phyloP scores from a whole-genome alignment of 2,888 invertebrate species.

The Drosophila vallismaia region DNA sequence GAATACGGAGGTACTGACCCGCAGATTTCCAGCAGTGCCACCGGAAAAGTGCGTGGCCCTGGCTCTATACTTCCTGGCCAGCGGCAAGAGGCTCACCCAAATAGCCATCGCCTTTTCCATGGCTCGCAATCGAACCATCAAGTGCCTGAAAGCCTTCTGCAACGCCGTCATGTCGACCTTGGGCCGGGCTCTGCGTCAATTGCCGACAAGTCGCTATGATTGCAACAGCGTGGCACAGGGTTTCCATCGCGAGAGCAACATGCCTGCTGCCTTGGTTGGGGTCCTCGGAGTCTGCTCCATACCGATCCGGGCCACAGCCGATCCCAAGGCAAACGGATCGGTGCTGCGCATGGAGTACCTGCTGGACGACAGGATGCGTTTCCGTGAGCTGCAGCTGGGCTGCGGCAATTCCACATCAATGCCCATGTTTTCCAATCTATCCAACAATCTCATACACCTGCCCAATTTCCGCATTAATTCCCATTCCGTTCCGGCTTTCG shows the following conservation, averaged over 20 bases:
- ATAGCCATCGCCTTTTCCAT: slow-evolving; percentile 78
- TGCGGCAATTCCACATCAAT: slow-evolving; percentile 52
- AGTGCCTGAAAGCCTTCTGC: slow-evolving; percentile 79
- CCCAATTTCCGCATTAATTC: slow-evolving; percentile 60
- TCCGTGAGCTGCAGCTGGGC: slow-evolving; percentile 79
- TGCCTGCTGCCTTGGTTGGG: slow-evolving; percentile 79
- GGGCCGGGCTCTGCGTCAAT: slow-evolving; percentile 59
- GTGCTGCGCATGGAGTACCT: slow-evolving; percentile 78
- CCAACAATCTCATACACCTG: slow-evolving; percentile 67
- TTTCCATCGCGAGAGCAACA: slow-evolving; percentile 76
- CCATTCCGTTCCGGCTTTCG: slow-evolving; percentile 69
- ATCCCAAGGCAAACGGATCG: slow-evolving; percentile 32
- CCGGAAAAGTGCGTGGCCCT: slow-evolving; percentile 79
- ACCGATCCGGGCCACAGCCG: slow-evolving; percentile 57
- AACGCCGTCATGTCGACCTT: slow-evolving; percentile 74
- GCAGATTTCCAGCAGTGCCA: slow-evolving; percentile 44
- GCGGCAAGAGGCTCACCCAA: slow-evolving; percentile 74
- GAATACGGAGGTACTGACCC: slow-evolving; percentile 33
- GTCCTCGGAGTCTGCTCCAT: slow-evolving; percentile 78
- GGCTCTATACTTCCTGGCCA: slow-evolving; percentile 79
- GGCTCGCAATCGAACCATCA: slow-evolving; percentile 71
- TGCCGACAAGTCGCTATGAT: slow-evolving; percentile 73
- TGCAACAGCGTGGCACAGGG: slow-evolving; percentile 69
- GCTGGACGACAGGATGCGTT: slow-evolving; percentile 79
- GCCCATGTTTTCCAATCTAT: slow-evolving; percentile 64